Conservation (phyloP, 1,140 invertebrate species). For the Holotrichia oblita region DNA sequence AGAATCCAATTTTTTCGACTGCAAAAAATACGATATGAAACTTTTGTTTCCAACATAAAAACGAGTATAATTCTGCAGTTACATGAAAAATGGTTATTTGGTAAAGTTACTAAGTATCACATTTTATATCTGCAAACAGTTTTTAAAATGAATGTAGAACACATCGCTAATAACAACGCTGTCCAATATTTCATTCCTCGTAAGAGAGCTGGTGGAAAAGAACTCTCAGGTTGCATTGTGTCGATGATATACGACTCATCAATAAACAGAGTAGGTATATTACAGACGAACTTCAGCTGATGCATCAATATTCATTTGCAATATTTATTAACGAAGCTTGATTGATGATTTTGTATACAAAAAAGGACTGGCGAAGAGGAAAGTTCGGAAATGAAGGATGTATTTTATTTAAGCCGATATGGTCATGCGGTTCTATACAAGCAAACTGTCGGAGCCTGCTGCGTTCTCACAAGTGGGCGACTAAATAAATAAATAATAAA, state of each 20-base stretch:
- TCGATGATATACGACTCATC: slow-evolving; percentile 10
- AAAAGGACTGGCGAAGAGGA: not conserved
- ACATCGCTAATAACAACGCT: not conserved
- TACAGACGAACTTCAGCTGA: not conserved
- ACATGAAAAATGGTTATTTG: too few species aligned
- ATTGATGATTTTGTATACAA: slow-evolving; percentile 28
- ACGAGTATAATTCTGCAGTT: too few species aligned
- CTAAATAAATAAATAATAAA: not conserved
- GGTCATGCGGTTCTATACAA: not conserved
- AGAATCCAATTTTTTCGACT: too few species aligned
- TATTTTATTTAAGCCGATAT: not conserved
- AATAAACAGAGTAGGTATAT: not conserved
- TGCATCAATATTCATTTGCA: slow-evolving; percentile 35
- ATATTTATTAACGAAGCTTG: slow-evolving; percentile 19
- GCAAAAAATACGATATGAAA: too few species aligned
- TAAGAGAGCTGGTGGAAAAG: not conserved
- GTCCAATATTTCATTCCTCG: slow-evolving; percentile 2
- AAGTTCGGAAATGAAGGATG: not conserved
- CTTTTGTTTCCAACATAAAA: too few species aligned
- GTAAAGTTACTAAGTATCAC: too few species aligned
- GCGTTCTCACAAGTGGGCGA: not conserved
- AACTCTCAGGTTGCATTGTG: not conserved
- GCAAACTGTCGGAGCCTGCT: not conserved
- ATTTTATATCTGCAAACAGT: too few species aligned
- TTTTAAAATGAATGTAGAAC: not conserved